Evolutionary conservation across 2,888 invertebrate genomes (phyloP).

Genomic region (Cheilosia impressa): DNA sequence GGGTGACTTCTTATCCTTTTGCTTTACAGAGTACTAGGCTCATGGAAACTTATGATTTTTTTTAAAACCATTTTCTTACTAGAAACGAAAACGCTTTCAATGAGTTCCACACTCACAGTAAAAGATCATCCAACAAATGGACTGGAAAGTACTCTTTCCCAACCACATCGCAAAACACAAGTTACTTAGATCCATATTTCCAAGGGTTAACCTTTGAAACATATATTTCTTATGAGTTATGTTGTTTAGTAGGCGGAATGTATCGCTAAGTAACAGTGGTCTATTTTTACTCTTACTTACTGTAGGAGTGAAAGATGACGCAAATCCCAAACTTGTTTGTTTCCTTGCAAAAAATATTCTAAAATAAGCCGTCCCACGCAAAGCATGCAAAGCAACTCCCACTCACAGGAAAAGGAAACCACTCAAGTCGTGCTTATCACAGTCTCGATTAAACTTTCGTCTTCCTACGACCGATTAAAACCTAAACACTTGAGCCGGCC

Average conservation of each 20-base stretch:
- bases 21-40: no score
- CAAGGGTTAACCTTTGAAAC: no score
- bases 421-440: slow-evolving; percentile 5
- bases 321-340: slow-evolving; percentile 23
- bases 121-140: no score
- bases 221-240: background rate
- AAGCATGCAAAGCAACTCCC: background rate
- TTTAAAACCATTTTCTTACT: no score
- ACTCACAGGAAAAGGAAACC: slow-evolving; percentile 4
- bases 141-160: no score
- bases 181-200: no score
- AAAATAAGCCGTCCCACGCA: slow-evolving; percentile 8
- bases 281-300: slow-evolving; percentile 56
- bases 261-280: slow-evolving; percentile 54
- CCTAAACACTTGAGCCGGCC: slow-evolving; percentile 62
- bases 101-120: no score
- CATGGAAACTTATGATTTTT: no score
- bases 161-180: no score
- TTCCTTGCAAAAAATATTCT: background rate
- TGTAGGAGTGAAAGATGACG: slow-evolving; percentile 41
- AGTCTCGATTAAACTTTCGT: slow-evolving; percentile 31
- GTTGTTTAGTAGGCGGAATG: slow-evolving; percentile 38
- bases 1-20: no score
- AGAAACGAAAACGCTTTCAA: no score
- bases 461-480: slow-evolving; percentile 63